phyloP scores from a whole-genome alignment of 2,797 vertebrate species.

The Champsocephalus esox region DNA sequence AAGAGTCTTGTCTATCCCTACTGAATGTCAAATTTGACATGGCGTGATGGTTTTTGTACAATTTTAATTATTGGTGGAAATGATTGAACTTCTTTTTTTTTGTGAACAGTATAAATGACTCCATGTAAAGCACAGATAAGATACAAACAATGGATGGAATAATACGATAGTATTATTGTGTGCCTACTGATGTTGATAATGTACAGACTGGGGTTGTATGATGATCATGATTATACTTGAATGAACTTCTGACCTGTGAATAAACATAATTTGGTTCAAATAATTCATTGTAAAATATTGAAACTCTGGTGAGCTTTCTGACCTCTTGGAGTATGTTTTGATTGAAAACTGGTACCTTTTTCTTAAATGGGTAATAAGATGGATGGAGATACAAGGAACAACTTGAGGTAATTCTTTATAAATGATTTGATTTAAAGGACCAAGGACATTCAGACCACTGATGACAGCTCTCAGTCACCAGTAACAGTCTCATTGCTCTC shows the following conservation, averaged over 20 bases:
- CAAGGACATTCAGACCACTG: too few species aligned
- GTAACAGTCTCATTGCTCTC: neutral
- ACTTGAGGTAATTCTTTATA: neutral
- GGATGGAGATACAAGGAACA: neutral
- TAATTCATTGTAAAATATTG: neutral
- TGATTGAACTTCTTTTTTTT: conserved; percentile 10
- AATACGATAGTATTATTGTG: conserved; percentile 1
- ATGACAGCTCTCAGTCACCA: too few species aligned
- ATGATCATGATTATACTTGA: conserved; percentile 20
- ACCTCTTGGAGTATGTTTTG: too few species aligned
- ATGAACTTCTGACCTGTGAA: conserved; percentile 12
- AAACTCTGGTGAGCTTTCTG: too few species aligned
- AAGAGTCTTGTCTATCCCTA: conserved; percentile 8
- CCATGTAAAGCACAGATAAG: neutral
- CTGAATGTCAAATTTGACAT: neutral
- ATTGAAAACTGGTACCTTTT: neutral
- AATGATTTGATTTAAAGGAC: too few species aligned
- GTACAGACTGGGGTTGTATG: conserved; percentile 20
- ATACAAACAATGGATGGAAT: conserved; percentile 1
- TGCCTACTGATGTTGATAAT: conserved; percentile 8
- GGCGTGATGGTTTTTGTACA: conserved; percentile 35
- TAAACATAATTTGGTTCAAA: conserved; percentile 11
- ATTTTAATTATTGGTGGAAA: conserved; percentile 28
- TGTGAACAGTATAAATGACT: conserved; percentile 18
- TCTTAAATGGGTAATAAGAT: too few species aligned